Conservation (phyloP, 2,113 vertebrate species). For the Oncorhynchus nerka region DNA sequence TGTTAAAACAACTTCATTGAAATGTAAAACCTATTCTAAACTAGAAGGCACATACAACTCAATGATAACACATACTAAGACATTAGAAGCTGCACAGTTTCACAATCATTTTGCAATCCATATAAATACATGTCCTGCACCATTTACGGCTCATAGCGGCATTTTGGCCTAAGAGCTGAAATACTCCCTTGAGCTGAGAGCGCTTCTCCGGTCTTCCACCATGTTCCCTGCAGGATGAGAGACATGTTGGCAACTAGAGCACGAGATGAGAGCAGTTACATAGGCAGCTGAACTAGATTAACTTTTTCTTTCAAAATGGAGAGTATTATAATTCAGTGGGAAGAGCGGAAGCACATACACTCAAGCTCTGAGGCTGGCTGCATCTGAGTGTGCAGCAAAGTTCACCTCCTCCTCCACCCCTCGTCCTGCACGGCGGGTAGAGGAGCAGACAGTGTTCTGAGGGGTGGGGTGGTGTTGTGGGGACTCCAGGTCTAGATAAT, state of each 20-base stretch:
- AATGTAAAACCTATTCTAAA: not conserved
- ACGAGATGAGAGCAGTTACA: not conserved
- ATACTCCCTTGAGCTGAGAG: not conserved
- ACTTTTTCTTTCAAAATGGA: not conserved
- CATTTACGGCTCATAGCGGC: not conserved
- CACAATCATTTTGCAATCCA: not conserved
- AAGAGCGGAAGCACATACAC: not conserved
- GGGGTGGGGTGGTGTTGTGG: not conserved
- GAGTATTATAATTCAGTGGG: not conserved
- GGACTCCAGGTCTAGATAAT: conserved; percentile 72
- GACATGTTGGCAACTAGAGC: not conserved
- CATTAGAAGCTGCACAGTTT: not conserved
- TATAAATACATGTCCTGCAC: not conserved
- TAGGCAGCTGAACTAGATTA: not conserved
- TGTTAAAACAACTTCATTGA: not conserved
- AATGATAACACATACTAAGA: not conserved
- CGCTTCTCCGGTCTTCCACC: not conserved
- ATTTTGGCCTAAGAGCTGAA: not conserved
- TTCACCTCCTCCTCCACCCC: not conserved
- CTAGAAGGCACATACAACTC: not conserved
- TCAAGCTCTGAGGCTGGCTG: not conserved
- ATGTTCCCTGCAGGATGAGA: not conserved
- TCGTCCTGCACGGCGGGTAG: not conserved
- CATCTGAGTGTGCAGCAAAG: not conserved
- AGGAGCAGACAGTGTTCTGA: not conserved